These are phyloP conservation scores for Tiliacea citrago DNA, from an alignment of 2,888 invertebrate genomes.

Conservation along the genomic window DNA sequence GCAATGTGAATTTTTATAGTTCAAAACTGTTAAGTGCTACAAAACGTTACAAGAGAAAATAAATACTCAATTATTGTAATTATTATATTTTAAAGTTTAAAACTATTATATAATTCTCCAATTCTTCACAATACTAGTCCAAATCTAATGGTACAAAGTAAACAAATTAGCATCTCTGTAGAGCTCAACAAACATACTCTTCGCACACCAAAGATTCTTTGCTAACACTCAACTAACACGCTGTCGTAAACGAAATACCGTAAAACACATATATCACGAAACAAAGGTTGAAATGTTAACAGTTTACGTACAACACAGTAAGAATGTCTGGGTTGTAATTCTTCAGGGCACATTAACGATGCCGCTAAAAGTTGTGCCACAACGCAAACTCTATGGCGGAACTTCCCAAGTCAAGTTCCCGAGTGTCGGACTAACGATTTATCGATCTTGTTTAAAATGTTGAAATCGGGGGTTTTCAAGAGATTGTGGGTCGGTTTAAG, in stretches of 20 bases:
- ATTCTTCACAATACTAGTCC: neutral
- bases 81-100: neutral
- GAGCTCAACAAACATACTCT: conserved; percentile 1
- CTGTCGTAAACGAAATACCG: conserved; percentile 40
- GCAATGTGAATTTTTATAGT: too few species aligned
- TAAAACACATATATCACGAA: conserved; percentile 52
- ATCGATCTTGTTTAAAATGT: conserved; percentile 61
- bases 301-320: conserved; percentile 55
- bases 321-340: conserved; percentile 61
- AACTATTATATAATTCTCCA: too few species aligned
- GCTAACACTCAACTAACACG: conserved; percentile 15
- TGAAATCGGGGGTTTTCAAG: conserved; percentile 28
- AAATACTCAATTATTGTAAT: too few species aligned
- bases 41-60: too few species aligned
- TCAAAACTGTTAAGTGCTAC: too few species aligned
- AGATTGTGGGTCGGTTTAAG: conserved; percentile 10
- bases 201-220: conserved; percentile 17
- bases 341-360: conserved; percentile 66
- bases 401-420: conserved; percentile 39
- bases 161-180: neutral
- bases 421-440: conserved; percentile 55
- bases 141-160: neutral
- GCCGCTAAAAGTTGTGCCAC: conserved; percentile 57
- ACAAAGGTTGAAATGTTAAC: conserved; percentile 60
- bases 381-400: conserved; percentile 57